Evolutionary conservation across 1,140 invertebrate genomes (phyloP), one percentile per base, ranked within the genome.

Genomic region (Penaeus japonicus): DNA sequence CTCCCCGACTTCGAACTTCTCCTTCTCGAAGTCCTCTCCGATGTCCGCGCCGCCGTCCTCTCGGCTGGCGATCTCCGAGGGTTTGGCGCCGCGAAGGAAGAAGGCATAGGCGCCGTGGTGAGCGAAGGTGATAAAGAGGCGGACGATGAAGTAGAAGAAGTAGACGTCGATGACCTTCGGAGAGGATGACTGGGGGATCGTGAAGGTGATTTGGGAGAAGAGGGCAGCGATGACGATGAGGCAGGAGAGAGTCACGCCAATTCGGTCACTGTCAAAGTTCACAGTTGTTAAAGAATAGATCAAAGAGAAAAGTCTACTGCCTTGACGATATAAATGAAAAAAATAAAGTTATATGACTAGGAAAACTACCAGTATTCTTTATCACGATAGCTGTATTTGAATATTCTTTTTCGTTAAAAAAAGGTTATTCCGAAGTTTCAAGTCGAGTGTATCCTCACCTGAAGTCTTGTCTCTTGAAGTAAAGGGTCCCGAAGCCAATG

Each of bases 131-230:
- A 39, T 78, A 32, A 78, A 78, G 32, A 78, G 75, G 30, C 75
- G 75, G n/a, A 78, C 75, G 75, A 78, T 78, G 75, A 78, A 78
- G 32, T 78, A 78, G 75, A 78, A 78, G 75, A 78, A 78, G 32
- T 78, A 78, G 17, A 78, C 75, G 75, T 78, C 75, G 75, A 78
- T 78, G 15, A 78, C 15, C 32, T 78, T 78, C 15, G 75, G 75
- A 12, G 75, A 78, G 10, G 75, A 78, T 18, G 75, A 78, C 75
- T 78, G 75, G 2, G 75, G 75, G 32, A 78, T 78, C 17, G 75
- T 78, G 75, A 78, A 78, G 20, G 75, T 78, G 75, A 78, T 78
- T 47, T 78, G 75, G 30, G 75, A 78, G 75, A 39, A 78, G 30
- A 78, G 75, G 15, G 75, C 75, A 18, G 75, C 75, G 30, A 78